Conservation (phyloP, 2,888 invertebrate genomes). For the Margaritifera margaritifera region DNA sequence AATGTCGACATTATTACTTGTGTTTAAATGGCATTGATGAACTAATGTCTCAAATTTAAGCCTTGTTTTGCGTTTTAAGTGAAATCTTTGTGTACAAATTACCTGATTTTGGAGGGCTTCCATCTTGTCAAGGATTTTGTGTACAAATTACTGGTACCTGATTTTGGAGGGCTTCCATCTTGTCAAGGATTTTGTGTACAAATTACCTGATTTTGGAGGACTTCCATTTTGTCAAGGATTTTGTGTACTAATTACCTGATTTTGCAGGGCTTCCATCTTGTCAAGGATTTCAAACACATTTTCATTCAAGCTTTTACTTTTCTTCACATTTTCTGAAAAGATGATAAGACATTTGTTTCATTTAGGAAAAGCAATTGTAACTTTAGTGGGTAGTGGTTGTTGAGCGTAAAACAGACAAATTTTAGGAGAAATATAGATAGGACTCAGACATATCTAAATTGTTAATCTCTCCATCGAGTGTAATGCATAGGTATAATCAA, state of each 20-base stretch:
- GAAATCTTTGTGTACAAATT: slow-evolving; percentile 6
- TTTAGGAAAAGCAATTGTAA: too few relatives aligned
- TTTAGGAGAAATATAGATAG: too few relatives aligned
- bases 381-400: too few relatives aligned
- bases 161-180: slow-evolving; percentile 69
- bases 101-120: slow-evolving; percentile 68
- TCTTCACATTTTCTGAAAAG: slow-evolving; percentile 66
- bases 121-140: slow-evolving; percentile 66
- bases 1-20: too few relatives aligned
- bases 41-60: too few relatives aligned
- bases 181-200: slow-evolving; percentile 56
- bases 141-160: slow-evolving; percentile 44
- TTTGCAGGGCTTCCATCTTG: slow-evolving; percentile 70
- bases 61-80: too few relatives aligned
- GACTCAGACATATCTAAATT: too few relatives aligned
- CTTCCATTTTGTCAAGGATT: neutral
- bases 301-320: slow-evolving; percentile 64
- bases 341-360: neutral
- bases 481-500: too few relatives aligned
- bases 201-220: neutral
- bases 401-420: too few relatives aligned
- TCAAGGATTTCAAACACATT: slow-evolving; percentile 67
- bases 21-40: too few relatives aligned
- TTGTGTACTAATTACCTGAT: slow-evolving; percentile 49
- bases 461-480: too few relatives aligned